phyloP scores from a whole-genome alignment of 2,113 vertebrate species.

The Calidris pygmaea region DNA sequence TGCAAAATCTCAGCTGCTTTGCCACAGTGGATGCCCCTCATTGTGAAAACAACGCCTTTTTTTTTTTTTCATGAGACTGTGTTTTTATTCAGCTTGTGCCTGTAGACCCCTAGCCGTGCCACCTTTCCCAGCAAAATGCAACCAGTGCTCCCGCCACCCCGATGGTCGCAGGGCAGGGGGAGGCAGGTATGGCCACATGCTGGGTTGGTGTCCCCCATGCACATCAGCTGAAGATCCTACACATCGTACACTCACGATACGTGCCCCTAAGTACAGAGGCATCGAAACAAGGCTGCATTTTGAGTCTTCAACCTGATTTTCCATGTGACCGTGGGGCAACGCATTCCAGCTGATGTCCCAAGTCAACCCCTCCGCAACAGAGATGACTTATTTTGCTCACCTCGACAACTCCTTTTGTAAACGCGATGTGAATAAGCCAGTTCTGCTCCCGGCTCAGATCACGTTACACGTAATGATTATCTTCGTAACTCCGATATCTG shows the following conservation, averaged over 20 bases:
- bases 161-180: fast-evolving
- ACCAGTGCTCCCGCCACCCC: background rate
- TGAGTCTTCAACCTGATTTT: background rate
- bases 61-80: background rate
- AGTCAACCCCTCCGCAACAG: background rate
- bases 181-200: background rate
- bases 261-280: background rate
- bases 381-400: background rate
- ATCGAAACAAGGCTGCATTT: background rate
- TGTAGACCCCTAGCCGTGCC: background rate
- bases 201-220: background rate
- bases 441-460: background rate
- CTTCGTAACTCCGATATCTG: fast-evolving
- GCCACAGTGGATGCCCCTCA: background rate
- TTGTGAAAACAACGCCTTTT: background rate
- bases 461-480: fast-evolving
- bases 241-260: fast-evolving
- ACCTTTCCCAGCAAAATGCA: background rate
- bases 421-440: background rate
- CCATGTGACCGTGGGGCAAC: background rate
- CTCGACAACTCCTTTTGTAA: background rate
- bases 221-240: background rate
- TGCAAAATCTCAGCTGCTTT: slow-evolving; percentile 15
- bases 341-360: background rate
- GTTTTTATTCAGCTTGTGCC: background rate